A percentile compares a stretch with the other conserved stretches of the same genome.
Evolutionary conservation across 2,113 vertebrate genomes (phyloP).

Genomic region (Eulemur rufifrons): DNA sequence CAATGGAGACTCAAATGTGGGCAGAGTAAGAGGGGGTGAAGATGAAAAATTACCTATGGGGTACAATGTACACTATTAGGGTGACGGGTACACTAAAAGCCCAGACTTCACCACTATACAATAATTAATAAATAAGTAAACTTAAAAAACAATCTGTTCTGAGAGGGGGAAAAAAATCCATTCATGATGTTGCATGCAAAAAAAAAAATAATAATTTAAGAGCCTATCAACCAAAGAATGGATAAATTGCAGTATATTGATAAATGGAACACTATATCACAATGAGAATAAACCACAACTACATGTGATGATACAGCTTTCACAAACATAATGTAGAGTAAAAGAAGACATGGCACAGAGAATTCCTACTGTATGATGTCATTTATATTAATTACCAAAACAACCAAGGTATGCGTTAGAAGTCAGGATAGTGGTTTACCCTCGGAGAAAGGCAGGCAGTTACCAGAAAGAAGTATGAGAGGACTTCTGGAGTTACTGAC

Average conservation of each 20-base stretch:
- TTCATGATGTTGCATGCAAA: too few species aligned
- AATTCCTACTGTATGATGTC: neutral
- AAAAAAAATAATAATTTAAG: neutral
- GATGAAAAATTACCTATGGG: too few species aligned
- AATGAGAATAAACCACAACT: conserved; percentile 5
- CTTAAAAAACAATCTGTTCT: too few species aligned
- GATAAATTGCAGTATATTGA: neutral
- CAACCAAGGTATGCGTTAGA: neutral
- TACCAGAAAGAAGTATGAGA: neutral
- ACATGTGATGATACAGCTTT: neutral
- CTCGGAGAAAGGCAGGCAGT: neutral
- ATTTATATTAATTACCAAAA: conserved; percentile 23
- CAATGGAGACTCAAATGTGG: too few species aligned
- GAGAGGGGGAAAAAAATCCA: too few species aligned
- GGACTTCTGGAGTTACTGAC: neutral
- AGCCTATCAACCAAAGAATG: neutral
- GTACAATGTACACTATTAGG: too few species aligned
- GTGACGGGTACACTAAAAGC: too few species aligned
- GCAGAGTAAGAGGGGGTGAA: too few species aligned
- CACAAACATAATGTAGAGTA: neutral
- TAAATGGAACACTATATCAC: neutral
- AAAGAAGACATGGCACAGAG: neutral
- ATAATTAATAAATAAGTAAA: too few species aligned
- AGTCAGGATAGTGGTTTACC: neutral
- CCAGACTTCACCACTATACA: too few species aligned